Evolutionary conservation across 2,797 vertebrate genomes (phyloP).

Genomic region (Limosa lapponica): DNA sequence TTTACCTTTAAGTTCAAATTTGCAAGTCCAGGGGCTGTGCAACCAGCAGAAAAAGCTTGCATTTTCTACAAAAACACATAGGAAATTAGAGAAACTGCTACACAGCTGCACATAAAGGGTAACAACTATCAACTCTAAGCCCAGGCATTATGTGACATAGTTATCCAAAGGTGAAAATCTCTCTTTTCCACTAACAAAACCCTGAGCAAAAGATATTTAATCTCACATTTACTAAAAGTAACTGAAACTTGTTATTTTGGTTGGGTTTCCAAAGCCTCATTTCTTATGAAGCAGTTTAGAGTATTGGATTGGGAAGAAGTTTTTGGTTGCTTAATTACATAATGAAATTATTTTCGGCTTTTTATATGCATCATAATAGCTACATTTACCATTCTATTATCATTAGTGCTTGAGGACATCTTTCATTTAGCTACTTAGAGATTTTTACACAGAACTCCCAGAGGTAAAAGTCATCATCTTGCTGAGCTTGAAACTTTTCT

Average conservation of each 20-base stretch:
- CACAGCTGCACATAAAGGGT: not conserved
- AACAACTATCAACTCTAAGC: not conserved
- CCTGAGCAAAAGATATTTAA: not conserved
- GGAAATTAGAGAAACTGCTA: not conserved
- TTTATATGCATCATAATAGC: not conserved
- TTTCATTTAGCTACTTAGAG: not conserved
- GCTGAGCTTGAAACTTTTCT: slow-evolving; percentile 35
- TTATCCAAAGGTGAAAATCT: not conserved
- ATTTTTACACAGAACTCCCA: not conserved
- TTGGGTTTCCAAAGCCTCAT: not conserved
- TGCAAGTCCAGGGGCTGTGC: not conserved
- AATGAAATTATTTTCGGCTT: not conserved
- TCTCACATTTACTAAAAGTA: not conserved
- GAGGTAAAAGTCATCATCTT: not conserved
- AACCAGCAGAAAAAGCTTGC: not conserved
- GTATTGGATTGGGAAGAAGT: not conserved
- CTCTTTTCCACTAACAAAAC: not conserved
- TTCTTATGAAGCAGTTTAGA: not conserved
- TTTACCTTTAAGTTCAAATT: not conserved
- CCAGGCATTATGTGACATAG: not conserved
- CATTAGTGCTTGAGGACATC: not conserved
- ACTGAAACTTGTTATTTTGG: not conserved
- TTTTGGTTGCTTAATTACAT: not conserved
- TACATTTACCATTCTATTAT: not conserved
- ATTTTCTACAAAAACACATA: not conserved